Evolutionary conservation across 1,140 invertebrate genomes (phyloP).

Genomic region (Campodea augens): DNA sequence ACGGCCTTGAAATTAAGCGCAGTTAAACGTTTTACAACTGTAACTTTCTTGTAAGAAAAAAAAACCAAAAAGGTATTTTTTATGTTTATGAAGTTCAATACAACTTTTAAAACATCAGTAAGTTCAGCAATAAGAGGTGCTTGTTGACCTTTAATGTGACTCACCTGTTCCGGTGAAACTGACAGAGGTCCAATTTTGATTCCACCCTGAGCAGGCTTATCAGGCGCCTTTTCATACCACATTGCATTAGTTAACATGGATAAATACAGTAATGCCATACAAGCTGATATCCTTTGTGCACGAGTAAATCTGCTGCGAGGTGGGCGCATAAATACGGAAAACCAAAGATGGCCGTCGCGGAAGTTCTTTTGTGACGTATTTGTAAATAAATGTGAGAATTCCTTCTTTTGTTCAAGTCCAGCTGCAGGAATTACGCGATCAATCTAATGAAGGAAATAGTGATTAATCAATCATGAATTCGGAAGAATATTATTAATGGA

Average conservation of each 20-base stretch:
- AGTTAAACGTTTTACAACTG: no score
- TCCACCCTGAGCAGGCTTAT: constrained; percentile 14
- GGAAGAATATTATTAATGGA: background rate
- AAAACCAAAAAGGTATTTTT: no score
- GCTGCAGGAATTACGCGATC: constrained; percentile 32
- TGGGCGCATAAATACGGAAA: constrained; percentile 32
- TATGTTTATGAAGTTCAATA: no score
- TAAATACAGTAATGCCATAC: constrained; percentile 31
- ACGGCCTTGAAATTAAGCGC: constrained; percentile 5
- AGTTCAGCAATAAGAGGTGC: no score
- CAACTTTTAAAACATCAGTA: no score
- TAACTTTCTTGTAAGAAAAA: no score
- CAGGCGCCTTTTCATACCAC: constrained; percentile 26
- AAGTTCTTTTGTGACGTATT: constrained; percentile 27
- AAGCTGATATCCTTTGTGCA: constrained; percentile 30
- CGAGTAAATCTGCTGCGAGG: constrained; percentile 30
- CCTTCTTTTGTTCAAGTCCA: constrained; percentile 24
- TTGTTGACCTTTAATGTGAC: no score
- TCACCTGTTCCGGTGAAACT: constrained; percentile 14
- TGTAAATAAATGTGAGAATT: constrained; percentile 29
- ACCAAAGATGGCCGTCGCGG: constrained; percentile 35
- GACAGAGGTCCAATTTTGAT: constrained; percentile 29
- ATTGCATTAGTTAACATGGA: constrained; percentile 36
- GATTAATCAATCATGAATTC: background rate
- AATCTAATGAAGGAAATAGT: constrained; percentile 20